phyloP scores from a whole-genome alignment of 64 coral and sea anemone species.

The Orbicella faveolata region DNA sequence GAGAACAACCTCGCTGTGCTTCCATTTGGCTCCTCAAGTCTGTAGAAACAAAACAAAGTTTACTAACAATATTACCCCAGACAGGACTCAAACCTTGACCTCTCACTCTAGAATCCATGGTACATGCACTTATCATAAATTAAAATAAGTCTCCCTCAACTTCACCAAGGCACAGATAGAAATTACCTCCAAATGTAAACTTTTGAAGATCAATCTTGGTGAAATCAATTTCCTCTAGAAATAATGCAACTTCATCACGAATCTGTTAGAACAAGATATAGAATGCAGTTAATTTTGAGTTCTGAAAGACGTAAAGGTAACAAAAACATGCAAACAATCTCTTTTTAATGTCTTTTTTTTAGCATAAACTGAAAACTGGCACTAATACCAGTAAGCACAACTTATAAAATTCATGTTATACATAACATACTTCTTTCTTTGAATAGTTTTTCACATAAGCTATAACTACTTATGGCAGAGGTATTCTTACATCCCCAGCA shows the following conservation, averaged over 20 bases:
- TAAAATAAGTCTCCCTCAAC: background rate
- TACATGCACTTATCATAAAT: background rate
- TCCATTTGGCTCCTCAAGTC: conserved; percentile 83
- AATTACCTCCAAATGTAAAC: conserved; percentile 67
- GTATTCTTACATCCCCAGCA: conserved; percentile 75
- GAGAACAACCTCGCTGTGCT: conserved; percentile 59
- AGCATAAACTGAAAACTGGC: too few species aligned
- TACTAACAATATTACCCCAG: background rate
- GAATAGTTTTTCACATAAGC: background rate
- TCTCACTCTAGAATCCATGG: too few species aligned
- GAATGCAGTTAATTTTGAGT: background rate
- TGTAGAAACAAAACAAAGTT: background rate
- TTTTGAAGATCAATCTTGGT: conserved; percentile 65
- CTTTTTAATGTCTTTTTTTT: too few species aligned
- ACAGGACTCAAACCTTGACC: too few species aligned
- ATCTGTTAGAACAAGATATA: conserved; percentile 40
- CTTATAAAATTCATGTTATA: too few species aligned
- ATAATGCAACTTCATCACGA: conserved; percentile 68
- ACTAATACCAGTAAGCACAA: too few species aligned
- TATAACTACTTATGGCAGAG: too few species aligned
- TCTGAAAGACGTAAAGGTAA: background rate
- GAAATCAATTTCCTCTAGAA: conserved; percentile 75
- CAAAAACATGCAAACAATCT: background rate
- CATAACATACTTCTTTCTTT: too few species aligned
- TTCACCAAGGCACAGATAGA: background rate